phyloP scores from a whole-genome alignment of 1,140 invertebrate species.

The Thalassaphorura encarpata region DNA sequence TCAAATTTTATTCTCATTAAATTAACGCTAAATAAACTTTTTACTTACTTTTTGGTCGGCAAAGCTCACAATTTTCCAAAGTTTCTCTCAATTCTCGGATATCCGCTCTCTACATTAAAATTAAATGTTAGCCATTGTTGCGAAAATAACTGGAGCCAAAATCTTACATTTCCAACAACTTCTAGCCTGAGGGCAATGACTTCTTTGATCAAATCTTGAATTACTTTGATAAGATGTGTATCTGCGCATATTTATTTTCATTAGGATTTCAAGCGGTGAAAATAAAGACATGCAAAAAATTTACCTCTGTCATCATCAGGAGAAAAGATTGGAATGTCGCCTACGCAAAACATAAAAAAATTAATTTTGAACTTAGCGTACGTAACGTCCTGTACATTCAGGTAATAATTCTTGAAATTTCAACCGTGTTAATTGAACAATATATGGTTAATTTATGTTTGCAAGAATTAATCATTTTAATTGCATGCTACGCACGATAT shows the following conservation, averaged over 20 bases:
- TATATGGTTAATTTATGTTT: no score
- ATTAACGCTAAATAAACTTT: background rate
- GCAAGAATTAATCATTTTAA: no score
- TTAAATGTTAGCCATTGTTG: background rate
- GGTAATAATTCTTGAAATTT: no score
- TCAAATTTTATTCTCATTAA: slow-evolving; percentile 2
- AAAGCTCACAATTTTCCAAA: slow-evolving; percentile 66
- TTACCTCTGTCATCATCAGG: slow-evolving; percentile 50
- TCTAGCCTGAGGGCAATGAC: slow-evolving; percentile 58
- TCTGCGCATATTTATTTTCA: slow-evolving; percentile 41
- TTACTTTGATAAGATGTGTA: slow-evolving; percentile 50
- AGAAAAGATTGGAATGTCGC: slow-evolving; percentile 60
- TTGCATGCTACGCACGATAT: no score
- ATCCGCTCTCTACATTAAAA: slow-evolving; percentile 52
- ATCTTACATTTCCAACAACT: slow-evolving; percentile 47
- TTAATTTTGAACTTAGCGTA: no score
- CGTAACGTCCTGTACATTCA: no score
- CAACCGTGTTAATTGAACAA: no score
- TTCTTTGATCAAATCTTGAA: slow-evolving; percentile 61
- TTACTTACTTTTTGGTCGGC: slow-evolving; percentile 40
- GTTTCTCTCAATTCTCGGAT: slow-evolving; percentile 56
- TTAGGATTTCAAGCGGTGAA: background rate
- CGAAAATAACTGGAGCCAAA: slow-evolving; percentile 10
- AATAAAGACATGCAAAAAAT: slow-evolving; percentile 6
- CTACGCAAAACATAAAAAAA: slow-evolving; percentile 37